Evolutionary conservation across 2,888 invertebrate genomes (phyloP), one percentile per base, ranked within the genome.

Genomic region (Troglohyphantes excavatus): DNA sequence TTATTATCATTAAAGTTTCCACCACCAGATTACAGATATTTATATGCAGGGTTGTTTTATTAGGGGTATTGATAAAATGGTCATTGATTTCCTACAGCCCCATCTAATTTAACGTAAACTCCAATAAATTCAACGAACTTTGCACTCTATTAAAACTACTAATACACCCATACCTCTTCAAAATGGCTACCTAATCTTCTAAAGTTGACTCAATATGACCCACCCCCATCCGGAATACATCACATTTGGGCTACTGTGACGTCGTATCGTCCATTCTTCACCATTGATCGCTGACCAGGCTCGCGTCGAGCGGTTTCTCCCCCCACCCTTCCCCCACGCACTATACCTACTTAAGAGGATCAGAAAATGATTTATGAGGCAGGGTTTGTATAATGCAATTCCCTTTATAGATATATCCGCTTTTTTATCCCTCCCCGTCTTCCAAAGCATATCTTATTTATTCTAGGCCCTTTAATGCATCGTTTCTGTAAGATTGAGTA

Each of bases 331-430:
- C 43, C 26, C 26, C 46, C n/a, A 17, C 29, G 63, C 29, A 21
- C 68, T 46, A 46, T 68, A 68, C 65, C 67, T 68, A 81, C 79
- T 81, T 68, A 81, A 81, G 53, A 46, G 79, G 79, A 81, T 81
- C 79, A 81, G 29, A 67, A 68, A 67, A 68, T 81, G 79, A 81
- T 81, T 81, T 81, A 81, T 81, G 79, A 26, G 79, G 11, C 46
- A 27, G 46, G 29, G 79, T 53, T 81, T 68, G 79, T 81, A 68
- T 81, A 81, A 81, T 81, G 67, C 53, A 68, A 81, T 81, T 76
- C 73, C n/a, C 61, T 68, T 68, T 29, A 53, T 21, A 78, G 21
- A 65, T 63, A 43, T 78, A 65, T 78, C 1, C 23, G 79, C 26
- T 19, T 29, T 27, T 81, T 67, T 68, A n/a, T 33, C 5, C 29